Base-by-base conservation (phyloP, 2,888 invertebrate species). In the Sialis lutaria region DNA sequence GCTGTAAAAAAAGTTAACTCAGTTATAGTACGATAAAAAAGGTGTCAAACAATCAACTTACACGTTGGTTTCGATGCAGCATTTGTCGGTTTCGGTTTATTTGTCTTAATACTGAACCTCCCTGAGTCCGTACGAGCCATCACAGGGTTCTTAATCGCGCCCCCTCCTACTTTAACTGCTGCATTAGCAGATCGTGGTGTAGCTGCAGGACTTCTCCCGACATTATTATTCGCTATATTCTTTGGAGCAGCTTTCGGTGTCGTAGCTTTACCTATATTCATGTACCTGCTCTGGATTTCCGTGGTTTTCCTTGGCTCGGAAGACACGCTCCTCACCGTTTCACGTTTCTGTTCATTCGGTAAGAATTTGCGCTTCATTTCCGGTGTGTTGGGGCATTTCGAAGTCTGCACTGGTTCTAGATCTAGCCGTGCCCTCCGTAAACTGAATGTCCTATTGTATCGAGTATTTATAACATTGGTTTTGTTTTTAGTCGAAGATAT, bases 391-490 rank as follows among this genome's bases (percentile, higher is more conserved):
- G 75, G 75, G 59, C 75, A 76, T 55, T 70, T 64, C 0, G 57
- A 71, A 65, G 7, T 68, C 45, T 71, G 72, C 1, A 67, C 64
- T 7, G 69, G 66, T 48, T 62, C 60, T 6, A 68, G 67, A 52
- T 77, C 79, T 35, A 79, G 57, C 53, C 75, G 62, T n/a, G 76
- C 72, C 63, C 80, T 55, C 55, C 85, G 67, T 66, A 82, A 67
- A 59, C 80, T 73, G 50, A 77, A 69, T n/a, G 83, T 81, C 53
- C 85, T 72, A 61, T 89, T 90, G 55, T 79, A 78, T 49, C 72
- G 74, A 58, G 76, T 75, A 52, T 70, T 72, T 45, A 64, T 63
- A 46, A 58, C 54, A 47, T 60, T 48, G 53, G 60, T 63, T 50
- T 59, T 60, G 49, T 52, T 53, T 53, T 65, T 60, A 52, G 63